Base-by-base conservation (phyloP, 2,797 vertebrate species). In the Eutrigla gurnardus region DNA sequence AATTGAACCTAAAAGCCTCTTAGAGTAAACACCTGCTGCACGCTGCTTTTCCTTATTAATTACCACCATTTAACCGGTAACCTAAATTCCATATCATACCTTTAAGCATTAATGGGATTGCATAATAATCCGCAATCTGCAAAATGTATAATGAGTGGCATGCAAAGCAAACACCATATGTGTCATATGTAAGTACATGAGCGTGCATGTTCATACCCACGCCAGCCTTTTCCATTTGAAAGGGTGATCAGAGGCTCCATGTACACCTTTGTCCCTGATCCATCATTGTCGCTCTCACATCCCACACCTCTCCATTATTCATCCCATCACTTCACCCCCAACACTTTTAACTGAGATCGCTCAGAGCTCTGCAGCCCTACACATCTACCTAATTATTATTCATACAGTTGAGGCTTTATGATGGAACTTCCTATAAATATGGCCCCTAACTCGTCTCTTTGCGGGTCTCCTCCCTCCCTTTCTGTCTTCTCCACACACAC, bases 371-470 rank as follows among this genome's bases (percentile, higher is more conserved):
- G 53, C 64, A 85, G 85, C 80, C 82, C 75, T 69, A 77, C 72
- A 77, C 75, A 86, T 81, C 66, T 9, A 60, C 64, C 39, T 75
- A 39, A 85, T 87, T 85, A 87, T 77, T 85, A 83, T 88, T 90
- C 82, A 90, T 78, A 58, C 67, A 75, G 45, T 81, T 88, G 40
- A 71, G 57, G 66, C 73, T 75, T 89, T 73, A 81, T 14, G 18
- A 37, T 52, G 43, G 11, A 35, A 80, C 40, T 60, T 67, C 32
- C 74, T 85, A 86, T 86, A 86, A 89, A 88, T 87, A 78, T 40
- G 25, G 25, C 25, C 25, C 25, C 25, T 25, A 25, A 25, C 25
- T 25, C 25, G n/a, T n/a, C n/a, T n/a, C n/a, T n/a, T n/a, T n/a
- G n/a, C n/a, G n/a, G 25, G 25, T 25, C 25, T 25, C 25, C 43